Base-by-base conservation (phyloP, 1,140 invertebrate genomes). In the Orussus abietinus region DNA sequence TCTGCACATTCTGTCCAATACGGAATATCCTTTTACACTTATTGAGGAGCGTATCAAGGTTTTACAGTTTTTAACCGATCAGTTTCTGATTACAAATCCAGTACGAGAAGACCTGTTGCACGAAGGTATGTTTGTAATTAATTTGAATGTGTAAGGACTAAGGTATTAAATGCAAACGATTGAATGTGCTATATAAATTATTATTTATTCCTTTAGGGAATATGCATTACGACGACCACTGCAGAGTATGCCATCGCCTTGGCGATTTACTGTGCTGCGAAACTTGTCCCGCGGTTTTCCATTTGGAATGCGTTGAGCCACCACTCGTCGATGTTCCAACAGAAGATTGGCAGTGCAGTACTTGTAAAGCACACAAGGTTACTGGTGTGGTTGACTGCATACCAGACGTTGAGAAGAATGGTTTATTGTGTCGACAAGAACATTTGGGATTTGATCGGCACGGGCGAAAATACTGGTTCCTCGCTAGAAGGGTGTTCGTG, bases 261-360 rank as follows among this genome's bases (percentile, higher is more conserved):
- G 95, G 95, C 10, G 92, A 98, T 74, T 75, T 98, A 21, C 69
- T 98, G 1, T 97, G 94, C 65, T 98, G 95, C 75, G 94, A 98
- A 72, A 93, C 90, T 5, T 98, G 95, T 68, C 90, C 94, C 32
- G 94, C 94, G 20, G 93, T 97, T 12, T 98, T 92, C 71, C 95
- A 98, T 74, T 76, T 98, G 57, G 87, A 90, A 56, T 98, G 95
- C 77, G 87, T 96, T 15, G 92, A 96, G 62, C 94, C 94, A 26
- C 92, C 94, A 5, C 74, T 97, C 59, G 81, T 86, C 17, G 85
- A 96, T 75, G 90, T 96, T 33, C 94, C 94, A 29, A 87, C 90
- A 28, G 92, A 96, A 75, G 94, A 97, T 59, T 98, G 94, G 94
- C 86, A 94, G 51, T 98, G 95, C 77, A 83, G 81, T 53, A 81